A percentile compares a stretch with the other conserved stretches of the same genome.
These are phyloP conservation scores for Chelon auratus DNA, from an alignment of 2,797 vertebrate species.

Conservation along the genomic window DNA sequence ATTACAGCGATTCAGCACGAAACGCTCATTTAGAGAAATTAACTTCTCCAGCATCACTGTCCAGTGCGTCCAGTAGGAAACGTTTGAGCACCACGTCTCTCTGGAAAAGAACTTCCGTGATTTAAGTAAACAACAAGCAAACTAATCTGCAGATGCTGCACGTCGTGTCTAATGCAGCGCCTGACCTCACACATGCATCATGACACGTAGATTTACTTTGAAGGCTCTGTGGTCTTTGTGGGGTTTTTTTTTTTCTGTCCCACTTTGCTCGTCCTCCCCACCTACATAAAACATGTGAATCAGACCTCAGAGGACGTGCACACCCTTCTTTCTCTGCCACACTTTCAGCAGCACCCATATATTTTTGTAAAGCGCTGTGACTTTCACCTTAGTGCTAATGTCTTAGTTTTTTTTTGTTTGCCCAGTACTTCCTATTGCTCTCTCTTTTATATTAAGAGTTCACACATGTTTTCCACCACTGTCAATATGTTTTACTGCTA, in stretches of 20 bases:
- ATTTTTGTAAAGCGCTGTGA: constrained; percentile 12
- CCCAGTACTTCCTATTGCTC: background rate
- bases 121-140: constrained; percentile 6
- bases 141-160: background rate
- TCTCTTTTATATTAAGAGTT: background rate
- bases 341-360: constrained; percentile 37
- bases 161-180: constrained; percentile 15
- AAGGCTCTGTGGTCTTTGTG: constrained; percentile 45
- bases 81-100: background rate
- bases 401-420: background rate
- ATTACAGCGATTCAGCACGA: constrained; percentile 48
- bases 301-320: constrained; percentile 38
- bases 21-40: constrained; percentile 36
- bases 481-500: background rate
- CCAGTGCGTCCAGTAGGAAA: constrained; percentile 7
- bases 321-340: constrained; percentile 8
- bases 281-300: constrained; percentile 62
- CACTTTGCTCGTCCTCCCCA: constrained; percentile 56
- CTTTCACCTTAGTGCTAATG: constrained; percentile 22
- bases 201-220: constrained; percentile 43
- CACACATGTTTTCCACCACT: background rate
- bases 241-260: constrained; percentile 33
- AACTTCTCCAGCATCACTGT: constrained; percentile 47
- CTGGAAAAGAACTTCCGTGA: background rate
- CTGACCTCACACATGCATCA: constrained; percentile 3